A percentile compares a stretch with the other conserved stretches of the same genome.
Evolutionary conservation across 2,797 vertebrate species (phyloP).

Genomic region (Phrynocephalus forsythii): DNA sequence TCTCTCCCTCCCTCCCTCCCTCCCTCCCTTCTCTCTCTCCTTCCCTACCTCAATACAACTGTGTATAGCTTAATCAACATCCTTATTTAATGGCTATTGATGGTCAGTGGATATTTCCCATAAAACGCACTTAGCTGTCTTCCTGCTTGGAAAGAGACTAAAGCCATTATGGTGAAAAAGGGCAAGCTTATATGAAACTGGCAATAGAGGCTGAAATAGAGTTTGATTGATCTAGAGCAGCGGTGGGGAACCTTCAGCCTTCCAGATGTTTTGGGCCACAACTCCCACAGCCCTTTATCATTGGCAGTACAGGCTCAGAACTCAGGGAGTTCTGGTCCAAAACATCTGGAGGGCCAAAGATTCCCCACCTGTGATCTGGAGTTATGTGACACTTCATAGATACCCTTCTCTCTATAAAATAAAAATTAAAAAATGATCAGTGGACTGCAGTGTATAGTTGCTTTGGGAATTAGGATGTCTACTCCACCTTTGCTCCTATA

Average conservation of each 20-base stretch:
- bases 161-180: background rate
- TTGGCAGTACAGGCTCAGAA: too few species aligned
- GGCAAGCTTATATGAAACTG: background rate
- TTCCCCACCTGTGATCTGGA: background rate
- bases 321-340: too few species aligned
- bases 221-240: background rate
- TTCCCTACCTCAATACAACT: background rate
- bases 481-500: background rate
- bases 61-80: background rate
- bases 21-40: background rate
- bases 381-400: too few species aligned
- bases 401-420: too few species aligned
- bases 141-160: background rate
- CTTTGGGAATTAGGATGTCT: background rate
- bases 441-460: background rate
- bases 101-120: background rate
- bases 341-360: too few species aligned
- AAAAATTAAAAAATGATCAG: too few species aligned
- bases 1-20: background rate
- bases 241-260: too few species aligned
- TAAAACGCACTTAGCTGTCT: background rate
- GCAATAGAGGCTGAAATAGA: background rate
- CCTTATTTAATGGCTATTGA: conserved; percentile 1
- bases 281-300: too few species aligned
- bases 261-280: too few species aligned